A percentile compares a stretch with the other conserved stretches of the same genome.
phyloP scores from a whole-genome alignment of 2,797 vertebrate species.

The Enteromius trimaculatus region DNA sequence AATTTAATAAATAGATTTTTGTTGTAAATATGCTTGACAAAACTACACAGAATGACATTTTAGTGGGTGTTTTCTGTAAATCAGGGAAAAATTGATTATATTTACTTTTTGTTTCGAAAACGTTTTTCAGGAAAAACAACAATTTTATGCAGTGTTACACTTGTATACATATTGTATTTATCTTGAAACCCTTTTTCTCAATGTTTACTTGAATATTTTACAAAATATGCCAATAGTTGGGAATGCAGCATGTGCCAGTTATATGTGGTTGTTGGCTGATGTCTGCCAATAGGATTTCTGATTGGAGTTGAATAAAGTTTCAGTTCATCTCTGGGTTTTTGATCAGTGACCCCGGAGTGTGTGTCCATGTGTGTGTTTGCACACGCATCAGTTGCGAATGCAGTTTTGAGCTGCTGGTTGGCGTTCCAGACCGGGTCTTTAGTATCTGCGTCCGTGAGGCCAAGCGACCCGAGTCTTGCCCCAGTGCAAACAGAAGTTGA shows the following conservation, averaged over 20 bases:
- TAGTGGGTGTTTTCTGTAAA: no score
- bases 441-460: background rate
- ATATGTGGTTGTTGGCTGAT: background rate
- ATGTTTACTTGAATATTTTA: background rate
- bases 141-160: no score
- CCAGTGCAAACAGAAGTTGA: slow-evolving; percentile 57
- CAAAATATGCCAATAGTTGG: no score
- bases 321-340: background rate
- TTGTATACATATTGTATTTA: no score
- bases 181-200: no score
- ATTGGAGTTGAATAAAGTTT: background rate
- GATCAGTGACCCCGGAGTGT: background rate
- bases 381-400: background rate
- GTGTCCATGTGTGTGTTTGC: slow-evolving; percentile 1
- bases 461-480: slow-evolving; percentile 24
- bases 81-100: no score
- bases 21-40: no score
- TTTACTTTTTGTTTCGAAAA: no score
- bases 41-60: no score
- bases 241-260: background rate
- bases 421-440: slow-evolving; percentile 9
- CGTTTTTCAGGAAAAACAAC: no score
- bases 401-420: slow-evolving; percentile 29
- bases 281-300: background rate
- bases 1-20: no score